These are phyloP conservation scores for Falco biarmicus DNA, from an alignment of 2,797 vertebrate genomes.

Conservation along the genomic window DNA sequence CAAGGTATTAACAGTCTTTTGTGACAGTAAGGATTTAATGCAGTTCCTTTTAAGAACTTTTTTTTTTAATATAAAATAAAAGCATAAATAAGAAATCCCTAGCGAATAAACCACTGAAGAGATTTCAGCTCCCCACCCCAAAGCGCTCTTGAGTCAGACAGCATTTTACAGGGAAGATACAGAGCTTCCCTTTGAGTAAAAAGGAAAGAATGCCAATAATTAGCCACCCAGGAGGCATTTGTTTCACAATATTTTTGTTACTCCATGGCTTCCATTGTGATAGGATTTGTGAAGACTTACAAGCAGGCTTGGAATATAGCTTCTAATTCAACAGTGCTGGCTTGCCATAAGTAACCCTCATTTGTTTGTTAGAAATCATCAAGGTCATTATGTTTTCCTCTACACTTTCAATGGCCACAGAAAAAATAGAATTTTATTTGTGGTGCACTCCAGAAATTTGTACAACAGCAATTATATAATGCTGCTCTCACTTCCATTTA, in stretches of 20 bases:
- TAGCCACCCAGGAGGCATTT: slow-evolving; percentile 76
- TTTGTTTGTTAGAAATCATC: slow-evolving; percentile 60
- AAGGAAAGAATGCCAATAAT: slow-evolving; percentile 75
- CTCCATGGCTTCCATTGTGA: slow-evolving; percentile 68
- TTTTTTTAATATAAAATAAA: not conserved
- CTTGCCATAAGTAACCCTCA: slow-evolving; percentile 23
- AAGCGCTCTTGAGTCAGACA: slow-evolving; percentile 51
- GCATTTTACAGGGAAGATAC: slow-evolving; percentile 61
- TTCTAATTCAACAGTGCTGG: slow-evolving; percentile 41
- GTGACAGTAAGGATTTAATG: not conserved
- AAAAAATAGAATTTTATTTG: slow-evolving; percentile 3
- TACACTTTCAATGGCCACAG: not conserved
- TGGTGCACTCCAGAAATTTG: not conserved
- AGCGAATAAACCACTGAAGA: slow-evolving; percentile 45
- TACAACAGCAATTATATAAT: not conserved
- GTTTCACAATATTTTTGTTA: slow-evolving; percentile 75
- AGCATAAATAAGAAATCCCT: slow-evolving; percentile 44
- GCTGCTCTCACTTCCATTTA: not conserved
- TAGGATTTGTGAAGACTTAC: slow-evolving; percentile 68
- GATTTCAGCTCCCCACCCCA: slow-evolving; percentile 48
- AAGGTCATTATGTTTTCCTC: not conserved
- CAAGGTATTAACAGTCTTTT: slow-evolving; percentile 36
- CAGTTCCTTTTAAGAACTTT: not conserved
- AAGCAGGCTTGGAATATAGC: slow-evolving; percentile 58
- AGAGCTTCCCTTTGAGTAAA: slow-evolving; percentile 65